phyloP scores from a whole-genome alignment of 2,113 vertebrate genomes.

The Ameiurus melas region DNA sequence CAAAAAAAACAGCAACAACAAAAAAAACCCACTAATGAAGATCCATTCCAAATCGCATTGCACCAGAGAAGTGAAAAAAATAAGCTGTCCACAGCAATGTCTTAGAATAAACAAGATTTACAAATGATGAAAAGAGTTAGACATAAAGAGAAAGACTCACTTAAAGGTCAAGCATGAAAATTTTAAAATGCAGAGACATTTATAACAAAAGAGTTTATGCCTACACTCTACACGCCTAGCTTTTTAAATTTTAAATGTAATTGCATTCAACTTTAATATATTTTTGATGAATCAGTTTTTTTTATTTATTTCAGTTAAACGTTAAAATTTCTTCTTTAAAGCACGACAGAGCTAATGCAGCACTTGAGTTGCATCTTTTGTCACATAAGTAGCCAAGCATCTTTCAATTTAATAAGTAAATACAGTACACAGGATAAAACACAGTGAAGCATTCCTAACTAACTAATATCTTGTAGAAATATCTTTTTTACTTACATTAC shows the following conservation, averaged over 20 bases:
- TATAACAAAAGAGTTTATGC: conserved; percentile 8
- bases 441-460: neutral
- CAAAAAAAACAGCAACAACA: conserved; percentile 8
- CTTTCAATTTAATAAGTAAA: neutral
- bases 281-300: neutral
- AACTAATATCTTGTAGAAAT: neutral
- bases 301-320: neutral
- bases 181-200: neutral
- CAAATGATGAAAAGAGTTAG: conserved; percentile 5
- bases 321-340: neutral
- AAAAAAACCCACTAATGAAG: neutral
- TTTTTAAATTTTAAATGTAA: neutral
- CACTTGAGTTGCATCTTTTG: neutral
- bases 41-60: neutral
- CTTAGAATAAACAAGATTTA: conserved; percentile 14
- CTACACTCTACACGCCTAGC: neutral
- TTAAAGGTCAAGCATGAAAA: conserved; percentile 5
- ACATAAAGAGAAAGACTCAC: neutral
- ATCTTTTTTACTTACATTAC: neutral
- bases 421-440: neutral
- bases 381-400: neutral
- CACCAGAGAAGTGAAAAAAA: neutral
- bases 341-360: neutral
- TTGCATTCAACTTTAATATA: neutral
- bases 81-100: neutral